A percentile compares a stretch with the other conserved stretches of the same genome.
These are phyloP conservation scores for Pocillopora verrucosa DNA, from an alignment of 64 coral and sea anemone genomes.

Conservation along the genomic window DNA sequence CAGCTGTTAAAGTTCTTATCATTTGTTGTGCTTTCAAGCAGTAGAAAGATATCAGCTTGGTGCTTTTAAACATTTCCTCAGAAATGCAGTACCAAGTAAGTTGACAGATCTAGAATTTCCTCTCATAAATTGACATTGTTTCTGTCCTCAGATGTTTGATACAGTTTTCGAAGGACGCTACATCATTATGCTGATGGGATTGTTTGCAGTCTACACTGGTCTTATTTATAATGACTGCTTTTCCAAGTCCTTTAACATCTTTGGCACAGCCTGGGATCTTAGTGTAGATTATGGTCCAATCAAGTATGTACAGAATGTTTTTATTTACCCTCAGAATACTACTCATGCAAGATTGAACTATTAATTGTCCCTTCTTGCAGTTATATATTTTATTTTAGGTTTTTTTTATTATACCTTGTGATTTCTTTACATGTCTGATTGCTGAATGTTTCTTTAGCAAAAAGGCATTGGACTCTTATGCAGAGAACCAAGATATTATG, in stretches of 20 bases:
- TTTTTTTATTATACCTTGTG: not conserved
- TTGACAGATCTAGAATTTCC: not conserved
- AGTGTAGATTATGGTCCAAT: not conserved
- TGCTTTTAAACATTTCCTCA: no score
- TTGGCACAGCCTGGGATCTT: slow-evolving; percentile 86
- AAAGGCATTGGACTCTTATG: slow-evolving; percentile 13
- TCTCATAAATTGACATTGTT: not conserved
- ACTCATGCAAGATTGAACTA: no score
- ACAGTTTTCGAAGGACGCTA: slow-evolving; percentile 91
- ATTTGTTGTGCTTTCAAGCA: no score
- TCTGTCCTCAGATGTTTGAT: slow-evolving; percentile 87
- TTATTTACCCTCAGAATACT: not conserved
- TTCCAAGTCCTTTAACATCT: slow-evolving; percentile 90
- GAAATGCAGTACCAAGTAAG: no score
- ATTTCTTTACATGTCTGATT: not conserved
- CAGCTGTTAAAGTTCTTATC: no score
- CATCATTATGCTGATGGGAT: slow-evolving; percentile 93
- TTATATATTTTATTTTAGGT: no score
- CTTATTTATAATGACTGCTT: slow-evolving; percentile 95
- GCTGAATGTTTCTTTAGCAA: not conserved
- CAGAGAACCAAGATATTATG: slow-evolving; percentile 20
- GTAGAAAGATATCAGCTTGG: no score
- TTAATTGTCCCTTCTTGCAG: no score
- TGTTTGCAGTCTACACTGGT: slow-evolving; percentile 92
- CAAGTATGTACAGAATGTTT: slow-evolving; percentile 3